Evolutionary conservation across 1,140 invertebrate species (phyloP).

Genomic region (Archegozetes longisetosus): DNA sequence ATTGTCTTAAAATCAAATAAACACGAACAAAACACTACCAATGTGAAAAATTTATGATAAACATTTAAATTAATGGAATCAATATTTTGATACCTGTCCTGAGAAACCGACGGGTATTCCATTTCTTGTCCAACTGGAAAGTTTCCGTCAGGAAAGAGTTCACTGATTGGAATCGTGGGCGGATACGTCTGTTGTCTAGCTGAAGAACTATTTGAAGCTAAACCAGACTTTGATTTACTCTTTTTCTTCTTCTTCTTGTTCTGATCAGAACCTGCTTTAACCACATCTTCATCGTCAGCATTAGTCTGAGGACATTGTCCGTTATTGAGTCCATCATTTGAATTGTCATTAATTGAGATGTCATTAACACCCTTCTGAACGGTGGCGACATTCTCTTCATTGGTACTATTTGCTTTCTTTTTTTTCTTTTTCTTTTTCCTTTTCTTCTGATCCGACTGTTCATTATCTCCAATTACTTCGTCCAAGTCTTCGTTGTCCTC

Average conservation of each 20-base stretch:
- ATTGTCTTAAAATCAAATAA: too few relatives aligned
- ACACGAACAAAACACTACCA: too few relatives aligned
- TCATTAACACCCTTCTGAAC: conserved; percentile 19
- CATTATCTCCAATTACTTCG: conserved; percentile 21
- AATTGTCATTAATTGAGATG: conserved; percentile 18
- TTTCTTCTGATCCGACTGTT: conserved; percentile 33
- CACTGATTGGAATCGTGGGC: conserved; percentile 64
- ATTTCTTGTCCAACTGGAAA: conserved; percentile 35
- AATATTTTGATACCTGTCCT: conserved; percentile 26
- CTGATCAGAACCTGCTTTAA: conserved; percentile 10
- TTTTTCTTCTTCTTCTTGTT: conserved; percentile 20
- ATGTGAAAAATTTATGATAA: not conserved
- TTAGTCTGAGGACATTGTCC: conserved; percentile 14
- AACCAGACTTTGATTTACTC: not conserved
- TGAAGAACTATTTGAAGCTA: not conserved
- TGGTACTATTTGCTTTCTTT: conserved; percentile 12
- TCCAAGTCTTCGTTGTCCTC: conserved; percentile 23
- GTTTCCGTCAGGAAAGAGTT: conserved; percentile 64
- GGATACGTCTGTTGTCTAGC: conserved; percentile 54
- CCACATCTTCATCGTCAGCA: conserved; percentile 18
- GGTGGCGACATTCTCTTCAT: conserved; percentile 14
- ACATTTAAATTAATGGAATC: not conserved
- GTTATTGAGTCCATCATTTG: conserved; percentile 19
- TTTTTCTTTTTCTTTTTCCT: conserved; percentile 33
- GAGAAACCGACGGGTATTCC: conserved; percentile 28